Evolutionary conservation across 2,113 vertebrate species (phyloP).

Genomic region (Microcebus tavaratra): DNA sequence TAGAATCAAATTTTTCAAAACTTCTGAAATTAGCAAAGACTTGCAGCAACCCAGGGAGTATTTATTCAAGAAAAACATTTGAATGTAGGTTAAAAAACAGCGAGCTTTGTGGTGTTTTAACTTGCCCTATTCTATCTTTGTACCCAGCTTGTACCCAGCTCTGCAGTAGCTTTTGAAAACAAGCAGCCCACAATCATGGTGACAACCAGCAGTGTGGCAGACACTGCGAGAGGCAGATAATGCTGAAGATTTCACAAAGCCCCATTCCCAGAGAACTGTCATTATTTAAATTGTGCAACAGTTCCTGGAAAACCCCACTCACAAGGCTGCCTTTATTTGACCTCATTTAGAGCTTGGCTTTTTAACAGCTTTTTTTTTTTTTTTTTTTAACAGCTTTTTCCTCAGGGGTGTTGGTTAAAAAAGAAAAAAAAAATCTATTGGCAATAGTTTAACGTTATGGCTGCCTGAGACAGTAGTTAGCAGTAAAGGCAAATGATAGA

Average conservation of each 20-base stretch:
- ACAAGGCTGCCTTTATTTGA: not conserved
- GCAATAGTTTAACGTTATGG: not conserved
- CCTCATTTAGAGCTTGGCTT: not conserved
- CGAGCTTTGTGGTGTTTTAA: not conserved
- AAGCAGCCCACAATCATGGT: not conserved
- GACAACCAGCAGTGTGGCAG: not conserved
- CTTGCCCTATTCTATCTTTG: rapidly evolving
- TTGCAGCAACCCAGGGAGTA: not conserved
- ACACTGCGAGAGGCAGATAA: not conserved
- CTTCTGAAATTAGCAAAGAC: not conserved
- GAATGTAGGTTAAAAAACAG: not conserved
- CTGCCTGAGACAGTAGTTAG: not conserved
- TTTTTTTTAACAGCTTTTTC: not conserved
- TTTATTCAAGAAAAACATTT: not conserved
- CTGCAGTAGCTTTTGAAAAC: not conserved
- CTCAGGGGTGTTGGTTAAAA: not conserved
- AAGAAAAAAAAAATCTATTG: not conserved
- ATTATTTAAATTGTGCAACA: not conserved
- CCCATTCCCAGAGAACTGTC: not conserved
- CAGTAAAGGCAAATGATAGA: not conserved
- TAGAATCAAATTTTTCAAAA: not conserved
- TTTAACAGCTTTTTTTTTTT: not conserved
- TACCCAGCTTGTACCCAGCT: not conserved
- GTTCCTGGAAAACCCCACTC: not conserved
- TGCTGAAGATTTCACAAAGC: not conserved